Evolutionary conservation across 2,888 invertebrate species (phyloP), one percentile per base, ranked within the genome.

Genomic region (Empis stercorea): DNA sequence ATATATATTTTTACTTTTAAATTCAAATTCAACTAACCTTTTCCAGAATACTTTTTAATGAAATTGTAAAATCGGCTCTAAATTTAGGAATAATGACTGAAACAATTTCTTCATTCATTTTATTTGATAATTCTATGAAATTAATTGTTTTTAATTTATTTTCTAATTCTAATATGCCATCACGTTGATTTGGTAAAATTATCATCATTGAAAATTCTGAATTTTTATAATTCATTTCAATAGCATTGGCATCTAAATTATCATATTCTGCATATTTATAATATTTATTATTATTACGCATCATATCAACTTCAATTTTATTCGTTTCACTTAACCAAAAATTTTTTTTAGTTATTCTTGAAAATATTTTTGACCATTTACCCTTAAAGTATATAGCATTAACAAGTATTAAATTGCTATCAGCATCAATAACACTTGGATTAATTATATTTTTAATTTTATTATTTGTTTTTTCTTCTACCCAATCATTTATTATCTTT

Each of bases 331-430:
- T 55, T 0, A 89, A 92, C 2, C 56, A 30, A 0, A 93, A 94
- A 56, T 79, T 73, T 30, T 74, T 62, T 39, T 71, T 64, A 6
- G 49, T 56, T 0, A 89, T 92, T 3, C 54, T 30, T 0, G 56
- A 53, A 60, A 93, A 94, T 58, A 77, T 70, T 45, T 75, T 62
- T 39, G 72, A 65, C 88, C 91, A 92, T 34, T 75, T 72, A 16
- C 86, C 84, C 70, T 88, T 88, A 70, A 92, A 91, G 64, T 89
- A 86, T 17, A 91, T 76, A 3, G 89, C 89, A 62, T 88, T 91
- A 2, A 87, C 76, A 13, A 91, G 73, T 3, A 91, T 81, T 52
- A 88, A 62, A 30, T 79, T 71, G 2, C 85, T 84, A 1, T 65
- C 52, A 0, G 48, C 16, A 59, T 67, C 56, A 10, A 88, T 57